Conservation (phyloP, 2,113 vertebrate genomes). For the Axis porcinus region DNA sequence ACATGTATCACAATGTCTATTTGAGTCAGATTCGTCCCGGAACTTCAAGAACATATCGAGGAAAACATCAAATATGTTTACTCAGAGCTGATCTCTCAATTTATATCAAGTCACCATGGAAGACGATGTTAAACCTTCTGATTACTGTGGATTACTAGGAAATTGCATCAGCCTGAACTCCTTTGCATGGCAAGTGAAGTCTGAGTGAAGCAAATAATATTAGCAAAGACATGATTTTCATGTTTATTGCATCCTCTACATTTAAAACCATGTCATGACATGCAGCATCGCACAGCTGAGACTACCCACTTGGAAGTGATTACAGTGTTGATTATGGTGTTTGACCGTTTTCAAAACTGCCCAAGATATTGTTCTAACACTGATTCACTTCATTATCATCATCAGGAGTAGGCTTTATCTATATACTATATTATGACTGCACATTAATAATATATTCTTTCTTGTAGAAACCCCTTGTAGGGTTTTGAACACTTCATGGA, state of each 20-base stretch:
- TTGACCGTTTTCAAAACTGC: constrained; percentile 72
- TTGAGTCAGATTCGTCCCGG: constrained; percentile 65
- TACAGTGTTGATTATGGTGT: constrained; percentile 38
- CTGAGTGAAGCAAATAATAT: constrained; percentile 83
- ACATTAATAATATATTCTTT: background rate
- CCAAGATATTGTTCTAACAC: constrained; percentile 34
- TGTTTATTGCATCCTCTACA: constrained; percentile 78
- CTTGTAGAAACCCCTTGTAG: background rate
- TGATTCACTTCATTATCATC: constrained; percentile 51
- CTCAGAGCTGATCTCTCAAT: constrained; percentile 81
- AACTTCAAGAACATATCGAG: constrained; percentile 79
- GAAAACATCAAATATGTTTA: constrained; percentile 80
- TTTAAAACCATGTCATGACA: constrained; percentile 81
- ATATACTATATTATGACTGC: constrained; percentile 17
- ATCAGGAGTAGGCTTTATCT: constrained; percentile 56
- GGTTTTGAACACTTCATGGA: background rate
- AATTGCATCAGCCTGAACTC: constrained; percentile 81
- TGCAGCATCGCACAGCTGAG: constrained; percentile 75
- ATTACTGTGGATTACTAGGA: constrained; percentile 81
- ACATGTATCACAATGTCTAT: constrained; percentile 64
- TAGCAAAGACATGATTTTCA: constrained; percentile 76
- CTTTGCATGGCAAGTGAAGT: constrained; percentile 81
- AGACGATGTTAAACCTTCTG: constrained; percentile 77
- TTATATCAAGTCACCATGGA: constrained; percentile 80
- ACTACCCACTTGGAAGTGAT: constrained; percentile 77